Evolutionary conservation across 1,140 invertebrate genomes (phyloP), one percentile per base, ranked within the genome.

Genomic region (Atopsyche davidsoni): DNA sequence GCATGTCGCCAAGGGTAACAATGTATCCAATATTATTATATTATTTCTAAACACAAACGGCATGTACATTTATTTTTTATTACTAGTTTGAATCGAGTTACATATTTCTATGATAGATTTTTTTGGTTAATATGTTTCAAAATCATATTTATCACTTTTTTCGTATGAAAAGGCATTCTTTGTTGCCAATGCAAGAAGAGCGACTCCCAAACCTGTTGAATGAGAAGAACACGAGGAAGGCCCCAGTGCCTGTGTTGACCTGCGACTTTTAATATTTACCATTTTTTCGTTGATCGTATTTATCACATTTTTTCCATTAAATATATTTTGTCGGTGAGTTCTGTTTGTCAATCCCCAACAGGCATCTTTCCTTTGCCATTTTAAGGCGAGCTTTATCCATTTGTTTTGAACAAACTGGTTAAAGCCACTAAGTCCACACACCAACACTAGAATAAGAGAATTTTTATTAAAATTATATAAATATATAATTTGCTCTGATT

Each of bases 361-460:
- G 7, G 48, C 53, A 23, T 39, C 31, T 16, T 16, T 16, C 14
- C 23, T 51, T 40, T 51, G 53, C 53, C 53, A 56, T 31, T 35
- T 18, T 10, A 51, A 14, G 14, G 48, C 28, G 6, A 18, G 39
- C 14, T 42, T 34, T 2, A 56, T 40, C 49, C 53, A 51, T 1
- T 32, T 14, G 11, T 21, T 18, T 28, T 36, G 35, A 14, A 56
- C 10, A 16, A 56, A 36, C 22, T 56, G 21, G 1, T 24, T 11
- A 39, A 38, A 51, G 6, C 53, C 53, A 24, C 28, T 51, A 43
- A 56, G 22, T 2, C 44, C 23, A 21, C 53, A 56, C 17, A 56
- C 49, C n/a, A 51, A 23, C 25, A 56, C 53, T 51, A 13, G 32
- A 45, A 51, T 11, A 43, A 51, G 28, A 41, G 49, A n/a, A 46